A percentile compares a stretch with the other conserved stretches of the same genome.
These are phyloP conservation scores for Diabrotica virgifera DNA, from an alignment of 1,140 invertebrate genomes.

Conservation along the genomic window DNA sequence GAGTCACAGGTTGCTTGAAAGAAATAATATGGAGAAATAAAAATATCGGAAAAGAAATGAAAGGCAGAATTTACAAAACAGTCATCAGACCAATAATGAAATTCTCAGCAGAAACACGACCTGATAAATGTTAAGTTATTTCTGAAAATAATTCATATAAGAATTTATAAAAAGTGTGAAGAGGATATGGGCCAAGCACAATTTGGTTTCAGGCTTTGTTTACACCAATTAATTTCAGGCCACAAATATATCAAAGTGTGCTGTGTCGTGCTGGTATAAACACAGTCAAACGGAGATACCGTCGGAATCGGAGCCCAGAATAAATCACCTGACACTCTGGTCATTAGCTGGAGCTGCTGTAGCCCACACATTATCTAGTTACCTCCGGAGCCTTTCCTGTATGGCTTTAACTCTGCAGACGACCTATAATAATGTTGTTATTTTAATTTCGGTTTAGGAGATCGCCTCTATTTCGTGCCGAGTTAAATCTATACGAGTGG, in stretches of 20 bases:
- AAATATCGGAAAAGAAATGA: no score
- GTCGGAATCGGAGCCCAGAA: slow-evolving; percentile 41
- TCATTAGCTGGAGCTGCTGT: slow-evolving; percentile 44
- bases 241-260: slow-evolving; percentile 43
- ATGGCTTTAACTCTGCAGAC: not conserved
- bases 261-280: slow-evolving; percentile 39
- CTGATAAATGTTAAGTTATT: no score
- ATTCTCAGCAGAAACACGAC: no score
- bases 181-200: no score
- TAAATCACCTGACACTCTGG: slow-evolving; percentile 48
- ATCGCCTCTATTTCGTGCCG: not conserved
- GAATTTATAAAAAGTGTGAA: no score
- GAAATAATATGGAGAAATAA: no score
- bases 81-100: no score
- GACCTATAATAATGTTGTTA: slow-evolving; percentile 1
- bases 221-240: no score
- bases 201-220: no score
- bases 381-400: slow-evolving; percentile 33
- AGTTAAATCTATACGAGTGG: not conserved
- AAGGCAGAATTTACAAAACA: no score
- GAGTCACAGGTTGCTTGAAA: no score
- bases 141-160: no score
- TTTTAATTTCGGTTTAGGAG: not conserved
- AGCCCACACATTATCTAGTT: slow-evolving; percentile 45
- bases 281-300: slow-evolving; percentile 44